Percentiles rank a stretch among this genome's conserved stretches.
These are phyloP conservation scores for Ophioninae sp. DNA, from an alignment of 2,888 invertebrate genomes.

Conservation along the genomic window DNA sequence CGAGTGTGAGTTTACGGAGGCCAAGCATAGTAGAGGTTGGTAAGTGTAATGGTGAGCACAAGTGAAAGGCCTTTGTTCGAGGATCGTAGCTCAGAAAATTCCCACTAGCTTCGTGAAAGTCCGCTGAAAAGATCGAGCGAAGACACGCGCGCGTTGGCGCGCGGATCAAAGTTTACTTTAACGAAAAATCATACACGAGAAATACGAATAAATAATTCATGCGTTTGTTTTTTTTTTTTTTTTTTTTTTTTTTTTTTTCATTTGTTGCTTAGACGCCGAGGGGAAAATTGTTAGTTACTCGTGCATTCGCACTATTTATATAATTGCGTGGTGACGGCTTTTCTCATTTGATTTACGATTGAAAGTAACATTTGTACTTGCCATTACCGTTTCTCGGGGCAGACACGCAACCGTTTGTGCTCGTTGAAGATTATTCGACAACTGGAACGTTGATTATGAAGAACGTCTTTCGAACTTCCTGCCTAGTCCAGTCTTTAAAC, in stretches of 20 bases:
- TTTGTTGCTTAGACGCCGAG: neutral
- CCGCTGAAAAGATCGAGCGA: constrained; percentile 53
- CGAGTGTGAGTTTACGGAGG: constrained; percentile 63
- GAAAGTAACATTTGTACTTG: neutral
- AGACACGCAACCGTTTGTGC: neutral
- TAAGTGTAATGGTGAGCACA: constrained; percentile 58
- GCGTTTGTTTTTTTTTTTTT: constrained; percentile 4
- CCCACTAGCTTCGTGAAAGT: constrained; percentile 57
- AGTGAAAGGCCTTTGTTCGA: constrained; percentile 75
- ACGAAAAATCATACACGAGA: constrained; percentile 8
- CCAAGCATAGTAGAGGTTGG: constrained; percentile 53
- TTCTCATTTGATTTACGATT: neutral
- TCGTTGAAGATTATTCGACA: neutral
- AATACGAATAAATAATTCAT: neutral
- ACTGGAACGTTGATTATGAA: neutral
- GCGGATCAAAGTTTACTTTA: constrained; percentile 41
- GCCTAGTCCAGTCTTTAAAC: neutral
- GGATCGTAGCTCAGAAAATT: constrained; percentile 49
- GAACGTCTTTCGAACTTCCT: neutral
- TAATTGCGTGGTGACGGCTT: neutral
- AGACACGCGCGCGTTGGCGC: constrained; percentile 33
- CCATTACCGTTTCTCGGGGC: neutral
- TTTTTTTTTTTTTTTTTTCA: neutral
- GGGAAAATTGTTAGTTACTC: neutral
- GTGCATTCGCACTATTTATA: neutral